phyloP scores from a whole-genome alignment of 92 coral and sea anemone species.

The Paramuricea clavata region DNA sequence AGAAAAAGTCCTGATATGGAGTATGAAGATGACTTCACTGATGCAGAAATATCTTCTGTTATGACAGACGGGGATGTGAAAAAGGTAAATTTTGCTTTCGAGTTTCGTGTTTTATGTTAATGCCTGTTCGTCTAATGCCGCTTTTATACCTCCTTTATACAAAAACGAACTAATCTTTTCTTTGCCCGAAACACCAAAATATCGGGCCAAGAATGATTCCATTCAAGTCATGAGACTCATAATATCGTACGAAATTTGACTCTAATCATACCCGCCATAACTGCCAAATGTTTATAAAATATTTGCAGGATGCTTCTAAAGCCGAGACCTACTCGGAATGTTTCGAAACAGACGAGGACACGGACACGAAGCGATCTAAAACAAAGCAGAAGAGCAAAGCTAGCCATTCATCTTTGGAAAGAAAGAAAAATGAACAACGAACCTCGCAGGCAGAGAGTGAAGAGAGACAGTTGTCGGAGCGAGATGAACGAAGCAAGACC shows the following conservation, averaged over 20 bases:
- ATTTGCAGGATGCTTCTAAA: slow-evolving; percentile 4
- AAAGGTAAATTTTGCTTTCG: slow-evolving; percentile 9
- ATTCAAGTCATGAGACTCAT: too few species aligned
- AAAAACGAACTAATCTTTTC: too few species aligned
- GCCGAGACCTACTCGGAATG: slow-evolving; percentile 42
- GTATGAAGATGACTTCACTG: slow-evolving; percentile 88
- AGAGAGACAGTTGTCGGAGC: not conserved
- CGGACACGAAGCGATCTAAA: not conserved
- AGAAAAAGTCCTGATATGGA: slow-evolving; percentile 65
- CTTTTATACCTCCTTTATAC: too few species aligned
- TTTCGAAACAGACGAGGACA: slow-evolving; percentile 42
- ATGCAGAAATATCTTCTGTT: slow-evolving; percentile 54
- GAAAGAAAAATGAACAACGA: not conserved
- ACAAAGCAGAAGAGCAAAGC: not conserved
- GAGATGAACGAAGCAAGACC: not conserved
- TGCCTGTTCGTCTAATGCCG: too few species aligned
- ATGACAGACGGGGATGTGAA: slow-evolving; percentile 71
- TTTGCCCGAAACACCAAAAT: too few species aligned
- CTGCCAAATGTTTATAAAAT: not conserved
- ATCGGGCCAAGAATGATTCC: too few species aligned
- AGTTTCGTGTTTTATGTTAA: not conserved
- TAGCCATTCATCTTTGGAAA: not conserved
- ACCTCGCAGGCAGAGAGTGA: not conserved
- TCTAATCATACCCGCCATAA: too few species aligned
- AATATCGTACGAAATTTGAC: too few species aligned